Evolutionary conservation across 1,140 invertebrate genomes (phyloP).

Genomic region (Saccostrea glomerata): DNA sequence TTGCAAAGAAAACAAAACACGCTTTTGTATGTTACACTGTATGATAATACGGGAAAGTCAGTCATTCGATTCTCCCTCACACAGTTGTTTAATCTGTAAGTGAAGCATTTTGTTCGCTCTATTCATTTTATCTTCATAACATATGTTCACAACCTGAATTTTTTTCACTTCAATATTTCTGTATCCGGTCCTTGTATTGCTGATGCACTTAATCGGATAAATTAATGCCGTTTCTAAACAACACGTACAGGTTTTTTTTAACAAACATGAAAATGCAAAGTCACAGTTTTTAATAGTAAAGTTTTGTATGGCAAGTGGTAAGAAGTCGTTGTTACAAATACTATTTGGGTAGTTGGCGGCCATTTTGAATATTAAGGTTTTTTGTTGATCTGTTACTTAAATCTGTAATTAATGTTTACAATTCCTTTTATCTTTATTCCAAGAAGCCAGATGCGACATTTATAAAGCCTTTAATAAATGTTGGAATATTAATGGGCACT

Average conservation of each 20-base stretch:
- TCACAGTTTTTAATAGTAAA: not conserved
- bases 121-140: no score
- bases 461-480: no score
- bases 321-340: not conserved
- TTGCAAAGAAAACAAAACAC: conserved; percentile 11
- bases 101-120: no score
- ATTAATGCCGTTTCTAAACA: not conserved
- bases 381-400: not conserved
- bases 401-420: no score
- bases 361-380: not conserved
- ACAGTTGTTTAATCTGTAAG: not conserved
- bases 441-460: no score
- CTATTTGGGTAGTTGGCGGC: not conserved
- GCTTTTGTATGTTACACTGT: not conserved
- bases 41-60: not conserved
- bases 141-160: not conserved
- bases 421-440: no score
- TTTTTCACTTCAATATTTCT: not conserved
- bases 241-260: not conserved
- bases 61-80: not conserved
- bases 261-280: not conserved
- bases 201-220: not conserved
- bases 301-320: not conserved
- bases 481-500: no score
- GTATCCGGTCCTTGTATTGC: not conserved